Evolutionary conservation across 1,140 invertebrate genomes (phyloP).

Genomic region (Varroa destructor): DNA sequence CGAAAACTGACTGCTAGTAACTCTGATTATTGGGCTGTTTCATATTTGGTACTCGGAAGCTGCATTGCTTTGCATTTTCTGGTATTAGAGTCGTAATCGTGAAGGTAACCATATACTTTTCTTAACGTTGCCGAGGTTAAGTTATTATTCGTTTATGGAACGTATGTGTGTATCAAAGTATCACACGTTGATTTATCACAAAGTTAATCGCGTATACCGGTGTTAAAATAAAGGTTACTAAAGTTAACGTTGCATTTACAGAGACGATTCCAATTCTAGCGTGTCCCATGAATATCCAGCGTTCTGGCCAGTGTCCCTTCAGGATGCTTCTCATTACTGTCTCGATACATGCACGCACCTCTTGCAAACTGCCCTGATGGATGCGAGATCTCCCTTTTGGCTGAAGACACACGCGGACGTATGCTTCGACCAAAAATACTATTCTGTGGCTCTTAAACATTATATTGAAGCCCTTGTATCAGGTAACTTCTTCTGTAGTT

Average conservation of each 20-base stretch:
- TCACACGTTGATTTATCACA: too few relatives aligned
- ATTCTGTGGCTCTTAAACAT: constrained; percentile 14
- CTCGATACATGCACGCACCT: constrained; percentile 7
- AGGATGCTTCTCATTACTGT: constrained; percentile 20
- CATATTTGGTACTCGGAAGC: too few relatives aligned
- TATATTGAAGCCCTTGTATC: constrained; percentile 17
- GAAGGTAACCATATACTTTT: too few relatives aligned
- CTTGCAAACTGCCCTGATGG: not conserved
- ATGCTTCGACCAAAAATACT: constrained; percentile 23
- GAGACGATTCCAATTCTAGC: constrained; percentile 20
- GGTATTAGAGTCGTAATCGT: too few relatives aligned
- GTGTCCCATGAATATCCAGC: constrained; percentile 3
- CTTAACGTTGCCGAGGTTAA: too few relatives aligned
- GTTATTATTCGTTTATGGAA: too few relatives aligned
- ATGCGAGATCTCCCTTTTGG: constrained; percentile 1
- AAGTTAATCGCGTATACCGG: too few relatives aligned
- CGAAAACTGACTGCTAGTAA: too few relatives aligned
- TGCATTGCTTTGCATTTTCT: too few relatives aligned
- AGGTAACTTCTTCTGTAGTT: not conserved
- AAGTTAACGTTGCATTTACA: not conserved
- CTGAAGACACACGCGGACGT: constrained; percentile 22
- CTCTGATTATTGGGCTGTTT: too few relatives aligned
- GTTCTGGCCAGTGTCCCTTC: constrained; percentile 14
- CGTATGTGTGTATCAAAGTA: too few relatives aligned
- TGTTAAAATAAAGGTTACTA: too few relatives aligned